Evolutionary conservation across 2,797 vertebrate genomes (phyloP).

Genomic region (Bothrops alternatus): DNA sequence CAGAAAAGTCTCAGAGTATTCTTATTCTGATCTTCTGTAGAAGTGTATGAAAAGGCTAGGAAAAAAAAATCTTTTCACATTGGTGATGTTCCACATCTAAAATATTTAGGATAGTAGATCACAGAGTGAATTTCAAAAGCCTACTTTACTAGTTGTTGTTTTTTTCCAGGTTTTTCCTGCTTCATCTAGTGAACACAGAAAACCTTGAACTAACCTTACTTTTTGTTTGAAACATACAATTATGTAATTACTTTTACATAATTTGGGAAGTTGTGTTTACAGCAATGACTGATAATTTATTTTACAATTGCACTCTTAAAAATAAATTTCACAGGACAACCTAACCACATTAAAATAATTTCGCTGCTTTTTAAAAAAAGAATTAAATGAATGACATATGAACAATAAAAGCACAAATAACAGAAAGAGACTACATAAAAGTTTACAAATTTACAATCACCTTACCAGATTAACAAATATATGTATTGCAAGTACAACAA

Average conservation of each 20-base stretch:
- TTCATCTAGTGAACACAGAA: background rate
- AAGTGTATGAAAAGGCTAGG: background rate
- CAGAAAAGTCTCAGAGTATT: background rate
- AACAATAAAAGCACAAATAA: background rate
- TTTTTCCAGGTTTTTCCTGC: background rate
- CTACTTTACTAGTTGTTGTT: background rate
- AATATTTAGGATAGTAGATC: background rate
- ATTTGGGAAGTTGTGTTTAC: background rate
- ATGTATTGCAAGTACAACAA: background rate
- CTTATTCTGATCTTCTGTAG: background rate
- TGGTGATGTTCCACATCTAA: background rate
- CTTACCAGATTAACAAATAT: background rate
- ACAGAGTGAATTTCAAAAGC: background rate
- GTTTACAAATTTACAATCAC: no score
- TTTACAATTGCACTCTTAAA: background rate
- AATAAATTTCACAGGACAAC: background rate
- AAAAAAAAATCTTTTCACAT: background rate
- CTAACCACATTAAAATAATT: background rate
- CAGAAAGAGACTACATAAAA: background rate
- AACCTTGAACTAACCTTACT: background rate
- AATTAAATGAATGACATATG: background rate
- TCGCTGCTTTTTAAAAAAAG: background rate
- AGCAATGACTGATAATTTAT: background rate
- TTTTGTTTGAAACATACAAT: background rate
- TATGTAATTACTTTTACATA: background rate